Evolutionary conservation across 2,113 vertebrate species (phyloP).

Genomic region (Prinia subflava): DNA sequence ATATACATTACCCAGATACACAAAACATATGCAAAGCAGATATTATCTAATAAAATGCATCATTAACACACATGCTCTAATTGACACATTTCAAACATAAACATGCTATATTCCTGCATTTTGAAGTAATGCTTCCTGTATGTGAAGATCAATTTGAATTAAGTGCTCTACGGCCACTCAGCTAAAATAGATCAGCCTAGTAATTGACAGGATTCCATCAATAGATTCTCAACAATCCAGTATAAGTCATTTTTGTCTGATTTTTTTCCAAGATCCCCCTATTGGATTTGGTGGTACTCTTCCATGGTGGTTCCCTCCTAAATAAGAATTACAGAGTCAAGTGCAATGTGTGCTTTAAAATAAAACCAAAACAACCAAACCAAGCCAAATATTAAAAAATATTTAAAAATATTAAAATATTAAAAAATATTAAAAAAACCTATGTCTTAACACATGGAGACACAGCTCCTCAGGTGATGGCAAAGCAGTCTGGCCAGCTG

Average conservation of each 20-base stretch:
- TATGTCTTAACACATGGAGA: not conserved
- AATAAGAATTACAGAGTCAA: not conserved
- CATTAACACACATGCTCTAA: not conserved
- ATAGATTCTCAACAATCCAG: not conserved
- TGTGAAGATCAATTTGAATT: constrained; percentile 36
- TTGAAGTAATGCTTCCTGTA: constrained; percentile 13
- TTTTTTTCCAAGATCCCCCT: not conserved
- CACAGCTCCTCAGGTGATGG: not conserved
- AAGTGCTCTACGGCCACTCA: not conserved
- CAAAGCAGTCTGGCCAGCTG: constrained; percentile 10
- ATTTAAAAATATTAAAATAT: too few relatives aligned
- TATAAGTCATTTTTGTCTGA: not conserved
- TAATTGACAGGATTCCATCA: not conserved
- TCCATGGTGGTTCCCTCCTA: not conserved
- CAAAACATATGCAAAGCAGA: not conserved
- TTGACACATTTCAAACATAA: not conserved
- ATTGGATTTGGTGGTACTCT: not conserved
- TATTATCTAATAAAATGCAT: not conserved
- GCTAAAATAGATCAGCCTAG: constrained; percentile 14
- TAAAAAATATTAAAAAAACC: not conserved
- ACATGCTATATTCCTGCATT: not conserved
- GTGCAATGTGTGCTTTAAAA: not conserved
- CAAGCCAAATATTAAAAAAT: not conserved
- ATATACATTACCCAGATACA: not conserved
- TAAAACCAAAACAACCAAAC: not conserved